Evolutionary conservation across 2,797 vertebrate genomes (phyloP).

Genomic region (Pseudochromis fuscus): DNA sequence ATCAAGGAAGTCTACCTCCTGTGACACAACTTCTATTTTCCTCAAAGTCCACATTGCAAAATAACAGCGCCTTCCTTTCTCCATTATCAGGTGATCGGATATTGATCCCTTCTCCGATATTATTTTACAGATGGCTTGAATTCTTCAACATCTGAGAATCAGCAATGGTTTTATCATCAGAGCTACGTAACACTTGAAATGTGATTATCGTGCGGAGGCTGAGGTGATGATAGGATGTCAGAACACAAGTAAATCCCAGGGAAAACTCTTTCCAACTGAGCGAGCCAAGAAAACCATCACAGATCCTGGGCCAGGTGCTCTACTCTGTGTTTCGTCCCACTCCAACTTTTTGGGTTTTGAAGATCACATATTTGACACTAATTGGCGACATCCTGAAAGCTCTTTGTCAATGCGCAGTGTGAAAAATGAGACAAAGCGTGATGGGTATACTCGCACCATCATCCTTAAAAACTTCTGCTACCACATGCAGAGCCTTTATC

Average conservation of each 20-base stretch:
- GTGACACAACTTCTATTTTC: slow-evolving; percentile 29
- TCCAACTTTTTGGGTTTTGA: neutral
- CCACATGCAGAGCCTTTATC: slow-evolving; percentile 14
- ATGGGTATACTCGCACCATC: neutral
- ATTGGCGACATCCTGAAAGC: slow-evolving; percentile 38
- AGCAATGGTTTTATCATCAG: slow-evolving; percentile 33
- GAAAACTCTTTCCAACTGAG: slow-evolving; percentile 52
- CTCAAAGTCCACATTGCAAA: slow-evolving; percentile 35
- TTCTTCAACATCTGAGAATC: slow-evolving; percentile 42
- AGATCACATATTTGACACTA: slow-evolving; percentile 38
- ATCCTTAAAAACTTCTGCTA: neutral
- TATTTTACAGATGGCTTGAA: slow-evolving; percentile 57
- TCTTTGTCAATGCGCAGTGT: slow-evolving; percentile 4
- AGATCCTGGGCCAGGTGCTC: slow-evolving; percentile 51
- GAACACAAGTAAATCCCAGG: slow-evolving; percentile 36
- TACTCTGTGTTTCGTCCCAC: neutral
- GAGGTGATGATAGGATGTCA: slow-evolving; percentile 60
- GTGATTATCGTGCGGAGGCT: slow-evolving; percentile 52
- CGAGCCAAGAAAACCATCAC: slow-evolving; percentile 63
- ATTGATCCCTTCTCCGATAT: slow-evolving; percentile 46
- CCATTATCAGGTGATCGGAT: slow-evolving; percentile 55
- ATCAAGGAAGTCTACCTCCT: slow-evolving; percentile 39
- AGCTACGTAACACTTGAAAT: slow-evolving; percentile 57
- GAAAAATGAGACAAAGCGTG: slow-evolving; percentile 32
- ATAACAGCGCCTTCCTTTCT: slow-evolving; percentile 29